Percentiles rank a stretch among this genome's conserved stretches.
phyloP scores from a whole-genome alignment of 2,113 vertebrate genomes.

The Channa argus region DNA sequence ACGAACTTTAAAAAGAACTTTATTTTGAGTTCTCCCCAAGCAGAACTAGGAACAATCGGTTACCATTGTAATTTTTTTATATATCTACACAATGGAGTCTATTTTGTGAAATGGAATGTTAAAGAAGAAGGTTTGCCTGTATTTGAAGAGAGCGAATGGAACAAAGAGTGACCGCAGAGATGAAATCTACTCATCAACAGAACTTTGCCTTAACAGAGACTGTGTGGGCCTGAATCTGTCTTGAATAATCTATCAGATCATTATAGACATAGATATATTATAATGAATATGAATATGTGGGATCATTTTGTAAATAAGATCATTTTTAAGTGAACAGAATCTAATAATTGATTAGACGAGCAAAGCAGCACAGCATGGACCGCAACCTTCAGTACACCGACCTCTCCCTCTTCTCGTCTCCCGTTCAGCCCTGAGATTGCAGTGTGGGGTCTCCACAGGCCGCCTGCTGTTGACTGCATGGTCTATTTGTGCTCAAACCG shows the following conservation, averaged over 20 bases:
- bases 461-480: conserved; percentile 8
- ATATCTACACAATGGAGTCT: conserved; percentile 71
- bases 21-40: conserved; percentile 27
- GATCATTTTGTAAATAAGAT: conserved; percentile 92
- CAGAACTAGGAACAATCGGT: conserved; percentile 78
- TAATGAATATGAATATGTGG: conserved; percentile 76
- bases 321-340: conserved; percentile 84
- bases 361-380: conserved; percentile 3
- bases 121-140: conserved; percentile 86
- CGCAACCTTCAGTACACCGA: conserved; percentile 9
- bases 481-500: conserved; percentile 20
- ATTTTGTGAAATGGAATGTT: conserved; percentile 84
- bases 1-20: conserved; percentile 68
- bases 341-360: conserved; percentile 68
- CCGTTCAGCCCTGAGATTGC: conserved; percentile 35
- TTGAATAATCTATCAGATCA: conserved; percentile 83
- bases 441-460: conserved; percentile 11
- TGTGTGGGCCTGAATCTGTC: conserved; percentile 89
- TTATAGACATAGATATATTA: conserved; percentile 79
- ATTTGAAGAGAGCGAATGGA: conserved; percentile 77
- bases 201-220: conserved; percentile 98
- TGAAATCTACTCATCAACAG: conserved; percentile 84
- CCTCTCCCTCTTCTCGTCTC: conserved; percentile 12
- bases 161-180: conserved; percentile 78
- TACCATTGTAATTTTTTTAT: conserved; percentile 79